Evolutionary conservation across 1,140 invertebrate species (phyloP).

Genomic region (Drosophila hydei): DNA sequence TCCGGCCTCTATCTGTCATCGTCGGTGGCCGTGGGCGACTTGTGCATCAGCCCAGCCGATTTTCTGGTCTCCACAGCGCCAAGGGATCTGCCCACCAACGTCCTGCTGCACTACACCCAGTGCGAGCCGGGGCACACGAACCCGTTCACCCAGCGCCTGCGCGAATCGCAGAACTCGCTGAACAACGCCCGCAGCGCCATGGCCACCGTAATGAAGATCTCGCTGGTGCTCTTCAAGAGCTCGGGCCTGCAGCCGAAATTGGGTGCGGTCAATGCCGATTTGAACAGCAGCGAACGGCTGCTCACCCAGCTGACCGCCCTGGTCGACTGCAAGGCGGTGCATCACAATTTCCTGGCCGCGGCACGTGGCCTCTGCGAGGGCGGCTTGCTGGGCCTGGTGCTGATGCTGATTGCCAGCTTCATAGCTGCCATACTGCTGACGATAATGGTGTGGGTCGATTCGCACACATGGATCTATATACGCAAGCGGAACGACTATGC

Average conservation of each 20-base stretch:
- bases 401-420: constrained; percentile 93
- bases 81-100: constrained; percentile 87
- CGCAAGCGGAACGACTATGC: constrained; percentile 87
- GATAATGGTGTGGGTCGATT: constrained; percentile 95
- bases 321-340: constrained; percentile 91
- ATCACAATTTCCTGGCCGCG: constrained; percentile 91
- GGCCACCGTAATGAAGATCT: constrained; percentile 82
- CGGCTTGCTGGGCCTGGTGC: constrained; percentile 90
- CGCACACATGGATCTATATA: constrained; percentile 98
- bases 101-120: constrained; percentile 92
- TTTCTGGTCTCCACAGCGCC: constrained; percentile 91
- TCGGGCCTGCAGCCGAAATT: constrained; percentile 88
- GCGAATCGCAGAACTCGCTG: constrained; percentile 90
- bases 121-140: constrained; percentile 91
- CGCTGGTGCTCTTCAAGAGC: constrained; percentile 80
- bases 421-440: constrained; percentile 94
- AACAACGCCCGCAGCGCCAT: constrained; percentile 87
- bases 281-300: constrained; percentile 88
- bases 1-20: constrained; percentile 92
- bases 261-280: constrained; percentile 89
- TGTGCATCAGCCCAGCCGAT: constrained; percentile 91
- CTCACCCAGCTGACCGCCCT: constrained; percentile 87
- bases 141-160: constrained; percentile 90
- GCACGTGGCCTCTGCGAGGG: constrained; percentile 91
- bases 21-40: constrained; percentile 91